A percentile compares a stretch with the other conserved stretches of the same genome.
Conservation (phyloP, 1,140 invertebrate species). For the Polypedilum vanderplanki region DNA sequence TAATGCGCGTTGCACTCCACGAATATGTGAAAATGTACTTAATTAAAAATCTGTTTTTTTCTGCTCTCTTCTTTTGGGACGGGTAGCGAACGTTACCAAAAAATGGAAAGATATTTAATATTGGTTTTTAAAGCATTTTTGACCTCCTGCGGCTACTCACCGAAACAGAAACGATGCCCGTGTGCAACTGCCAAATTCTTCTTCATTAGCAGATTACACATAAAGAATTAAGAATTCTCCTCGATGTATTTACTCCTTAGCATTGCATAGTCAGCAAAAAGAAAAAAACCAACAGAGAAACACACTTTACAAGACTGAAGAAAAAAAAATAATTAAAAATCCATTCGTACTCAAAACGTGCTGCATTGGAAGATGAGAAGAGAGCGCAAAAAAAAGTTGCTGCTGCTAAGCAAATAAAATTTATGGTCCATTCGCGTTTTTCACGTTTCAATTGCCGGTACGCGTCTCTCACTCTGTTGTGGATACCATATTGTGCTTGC, state of each 20-base stretch:
- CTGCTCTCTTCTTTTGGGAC: not conserved
- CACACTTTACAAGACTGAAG: constrained; percentile 1
- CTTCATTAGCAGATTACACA: constrained; percentile 17
- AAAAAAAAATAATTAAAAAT: constrained; percentile 25
- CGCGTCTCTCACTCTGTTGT: not conserved
- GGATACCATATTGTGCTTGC: constrained; percentile 1
- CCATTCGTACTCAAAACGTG: not conserved
- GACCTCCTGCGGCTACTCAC: constrained; percentile 5
- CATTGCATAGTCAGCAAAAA: not conserved
- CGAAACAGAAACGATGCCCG: not conserved
- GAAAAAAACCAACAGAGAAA: not conserved
- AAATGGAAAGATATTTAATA: not conserved
- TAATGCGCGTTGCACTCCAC: not conserved
- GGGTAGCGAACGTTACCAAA: constrained; percentile 16
- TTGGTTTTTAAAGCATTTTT: constrained; percentile 14
- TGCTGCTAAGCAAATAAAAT: constrained; percentile 23
- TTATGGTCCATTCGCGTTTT: constrained; percentile 27
- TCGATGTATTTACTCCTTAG: not conserved
- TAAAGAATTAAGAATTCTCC: not conserved
- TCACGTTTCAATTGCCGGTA: constrained; percentile 26
- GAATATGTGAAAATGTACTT: not conserved
- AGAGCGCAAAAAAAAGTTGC: not conserved
- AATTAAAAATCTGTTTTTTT: constrained; percentile 17
- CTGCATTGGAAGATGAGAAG: not conserved
- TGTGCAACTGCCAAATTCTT: constrained; percentile 14